These are phyloP conservation scores for Diaprepes abbreviatus DNA, from an alignment of 2,888 invertebrate species.

Conservation along the genomic window DNA sequence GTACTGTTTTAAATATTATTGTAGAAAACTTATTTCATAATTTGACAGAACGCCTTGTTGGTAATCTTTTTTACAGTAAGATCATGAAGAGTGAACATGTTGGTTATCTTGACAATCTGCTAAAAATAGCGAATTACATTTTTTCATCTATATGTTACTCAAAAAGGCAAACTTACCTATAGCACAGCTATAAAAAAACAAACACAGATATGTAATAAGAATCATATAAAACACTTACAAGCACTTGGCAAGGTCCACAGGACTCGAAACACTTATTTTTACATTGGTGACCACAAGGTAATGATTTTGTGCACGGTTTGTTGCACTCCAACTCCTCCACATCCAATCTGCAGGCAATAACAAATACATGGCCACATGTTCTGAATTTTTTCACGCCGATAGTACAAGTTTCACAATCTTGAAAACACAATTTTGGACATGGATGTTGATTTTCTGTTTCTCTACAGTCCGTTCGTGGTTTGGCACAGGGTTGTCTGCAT, in stretches of 20 bases:
- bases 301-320: conserved; percentile 67
- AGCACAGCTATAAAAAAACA: too few species aligned
- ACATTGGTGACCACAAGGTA: conserved; percentile 71
- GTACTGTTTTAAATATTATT: too few species aligned
- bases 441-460: conserved; percentile 48
- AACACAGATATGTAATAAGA: too few species aligned
- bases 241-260: conserved; percentile 69
- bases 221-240: conserved; percentile 62
- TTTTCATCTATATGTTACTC: too few species aligned
- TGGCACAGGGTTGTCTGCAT: conserved; percentile 69
- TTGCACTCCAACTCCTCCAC: conserved; percentile 66
- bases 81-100: too few species aligned
- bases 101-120: too few species aligned
- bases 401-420: conserved; percentile 70
- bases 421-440: conserved; percentile 66
- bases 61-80: too few species aligned
- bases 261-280: conserved; percentile 67
- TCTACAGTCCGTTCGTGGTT: conserved; percentile 68
- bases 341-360: conserved; percentile 66
- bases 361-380: conserved; percentile 69
- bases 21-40: too few species aligned
- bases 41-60: too few species aligned
- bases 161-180: too few species aligned
- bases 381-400: conserved; percentile 68
- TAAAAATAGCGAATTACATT: too few species aligned